phyloP scores from a whole-genome alignment of 2,888 invertebrate genomes.

The Atherix ibis region DNA sequence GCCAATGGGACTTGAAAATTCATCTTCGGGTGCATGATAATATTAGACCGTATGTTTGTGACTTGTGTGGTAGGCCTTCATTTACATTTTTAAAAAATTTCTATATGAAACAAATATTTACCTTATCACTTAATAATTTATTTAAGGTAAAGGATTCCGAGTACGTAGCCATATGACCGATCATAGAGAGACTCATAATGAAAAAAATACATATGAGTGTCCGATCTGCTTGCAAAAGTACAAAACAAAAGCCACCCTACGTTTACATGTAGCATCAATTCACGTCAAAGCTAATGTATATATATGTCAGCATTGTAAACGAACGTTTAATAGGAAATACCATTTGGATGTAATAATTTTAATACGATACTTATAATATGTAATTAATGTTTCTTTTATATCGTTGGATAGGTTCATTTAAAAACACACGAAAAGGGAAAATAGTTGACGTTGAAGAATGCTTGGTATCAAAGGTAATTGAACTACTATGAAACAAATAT shows the following conservation, averaged over 20 bases:
- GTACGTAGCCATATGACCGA: constrained; percentile 6
- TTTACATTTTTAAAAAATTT: background rate
- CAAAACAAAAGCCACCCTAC: constrained; percentile 6
- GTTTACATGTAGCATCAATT: constrained; percentile 5
- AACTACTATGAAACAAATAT: too few species aligned
- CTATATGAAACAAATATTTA: too few species aligned
- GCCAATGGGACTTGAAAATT: constrained; percentile 5
- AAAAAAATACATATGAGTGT: constrained; percentile 6
- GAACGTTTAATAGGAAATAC: constrained; percentile 5
- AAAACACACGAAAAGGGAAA: constrained; percentile 4
- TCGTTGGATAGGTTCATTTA: constrained; percentile 3
- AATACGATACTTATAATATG: background rate
- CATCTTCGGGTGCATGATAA: constrained; percentile 5
- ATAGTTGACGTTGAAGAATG: background rate
- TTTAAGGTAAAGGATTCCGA: constrained; percentile 6
- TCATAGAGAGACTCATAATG: constrained; percentile 7
- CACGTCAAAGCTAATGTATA: constrained; percentile 2
- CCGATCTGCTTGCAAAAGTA: constrained; percentile 6
- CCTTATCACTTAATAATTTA: too few species aligned
- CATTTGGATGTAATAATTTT: constrained; percentile 4
- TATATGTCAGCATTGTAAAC: constrained; percentile 4
- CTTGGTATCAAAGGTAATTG: too few species aligned
- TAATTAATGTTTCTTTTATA: background rate
- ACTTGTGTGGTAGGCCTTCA: constrained; percentile 5
- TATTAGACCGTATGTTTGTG: constrained; percentile 5